Base-by-base conservation (phyloP, 2,888 invertebrate species). In the Luffia ferchaultella region DNA sequence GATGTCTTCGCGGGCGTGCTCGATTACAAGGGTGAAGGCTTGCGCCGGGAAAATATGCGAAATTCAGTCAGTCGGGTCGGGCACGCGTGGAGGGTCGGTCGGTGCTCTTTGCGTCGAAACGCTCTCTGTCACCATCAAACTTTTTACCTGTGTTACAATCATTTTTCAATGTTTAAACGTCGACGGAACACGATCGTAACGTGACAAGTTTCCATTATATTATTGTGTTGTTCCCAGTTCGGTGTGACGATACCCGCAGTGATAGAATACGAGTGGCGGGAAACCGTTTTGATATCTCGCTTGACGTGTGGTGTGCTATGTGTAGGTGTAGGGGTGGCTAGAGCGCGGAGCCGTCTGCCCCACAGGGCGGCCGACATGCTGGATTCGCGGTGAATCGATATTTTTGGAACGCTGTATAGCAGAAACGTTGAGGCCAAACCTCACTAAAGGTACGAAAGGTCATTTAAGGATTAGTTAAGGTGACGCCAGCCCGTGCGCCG, bases 301-400 rank as follows among this genome's bases (percentile, higher is more conserved):
- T 73, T 80, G 82, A 78, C 82, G 79, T 83, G 82, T 77, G 73
- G 79, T 79, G 78, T 78, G 68, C 72, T 82, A 78, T 80, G 80
- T 82, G 78, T 78, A 73, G 70, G 64, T 77, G 79, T 77, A 78
- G 30, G 5, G 30, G 30, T 12, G 30, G 30, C 5, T 77, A 71
- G 78, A 74, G 73, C 70, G 30, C 30, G 30, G 30, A 75, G 70
- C 78, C 69, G 79, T 76, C 77, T 76, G 78, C 77, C 76, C 77
- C 71, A 73, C 73, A 77, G 79, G 79, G 77, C 77, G 77, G 74
- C 76, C 78, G 80, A 78, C 80, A 82, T 82, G 82, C 80, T 78
- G 79, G 76, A 75, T 78, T 78, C 76, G 73, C 72, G 67, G 76
- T 80, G 80, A 83, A 82, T 83, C 83, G 79, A 82, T 83, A 83